Base-by-base conservation (phyloP, 2,888 invertebrate species). In the Chouioia cunea region DNA sequence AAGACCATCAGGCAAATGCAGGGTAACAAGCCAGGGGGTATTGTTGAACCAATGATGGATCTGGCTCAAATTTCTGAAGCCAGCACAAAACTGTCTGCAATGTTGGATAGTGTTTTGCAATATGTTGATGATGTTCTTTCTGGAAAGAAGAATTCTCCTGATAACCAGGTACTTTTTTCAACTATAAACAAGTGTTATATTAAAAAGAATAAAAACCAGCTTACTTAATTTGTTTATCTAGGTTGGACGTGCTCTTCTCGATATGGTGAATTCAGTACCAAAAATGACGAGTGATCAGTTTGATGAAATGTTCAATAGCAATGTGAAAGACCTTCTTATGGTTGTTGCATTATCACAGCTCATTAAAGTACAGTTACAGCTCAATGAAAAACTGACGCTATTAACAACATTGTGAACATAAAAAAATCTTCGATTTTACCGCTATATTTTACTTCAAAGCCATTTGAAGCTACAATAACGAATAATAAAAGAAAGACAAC, bases 311-410 rank as follows among this genome's bases (percentile, higher is more conserved):
- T 93, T 99, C 85, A 97, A 97, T 84, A 93, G 96, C 78, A 96
- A 96, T 82, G 94, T 98, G 85, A 97, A 99, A 87, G 99, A 99
- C 88, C 90, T 99, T 79, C 89, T 99, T 80, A 99, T 99, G 99
- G 97, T 96, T 52, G 93, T 97, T 79, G 97, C 98, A 54, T 89
- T 99, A 72, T 95, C 98, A 15, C 97, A 98, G 83, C 89, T 99
- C 72, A 96, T 97, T 81, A 96, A 97, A 87, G 97, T 98, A 1
- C 98, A 99, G 87, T 89, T 99, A 79, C 95, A 96, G 82, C 89
- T 99, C 65, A 97, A 98, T 86, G 99, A 99, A 87, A 98, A 98
- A 86, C 89, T 99, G 56, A 95, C 95, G 8, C 89, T 95, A 78
- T 89, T 96, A 77, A 94, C 94, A 56, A 92, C 94, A 36, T 85